Percentiles rank a stretch among this genome's conserved stretches.
Evolutionary conservation across 2,888 invertebrate species (phyloP).

Genomic region (Trachelus iudaicus): DNA sequence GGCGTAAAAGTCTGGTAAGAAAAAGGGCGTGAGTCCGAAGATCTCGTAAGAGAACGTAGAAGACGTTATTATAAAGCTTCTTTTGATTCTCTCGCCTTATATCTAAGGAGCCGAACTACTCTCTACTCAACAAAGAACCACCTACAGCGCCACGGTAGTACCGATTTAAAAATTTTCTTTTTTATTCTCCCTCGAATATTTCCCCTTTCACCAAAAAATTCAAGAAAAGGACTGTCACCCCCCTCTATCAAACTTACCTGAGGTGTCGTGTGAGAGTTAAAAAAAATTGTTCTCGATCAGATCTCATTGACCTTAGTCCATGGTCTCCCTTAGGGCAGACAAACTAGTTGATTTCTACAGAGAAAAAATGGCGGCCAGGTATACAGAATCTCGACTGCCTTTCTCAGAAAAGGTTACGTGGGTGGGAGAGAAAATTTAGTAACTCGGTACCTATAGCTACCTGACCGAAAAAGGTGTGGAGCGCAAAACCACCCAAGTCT

Average conservation of each 20-base stretch:
- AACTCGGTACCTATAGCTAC: neutral
- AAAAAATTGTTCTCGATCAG: neutral
- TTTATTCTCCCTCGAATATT: neutral
- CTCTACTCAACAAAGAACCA: neutral
- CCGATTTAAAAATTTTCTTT: neutral
- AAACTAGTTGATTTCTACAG: neutral
- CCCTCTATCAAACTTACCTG: neutral
- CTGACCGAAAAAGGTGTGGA: neutral
- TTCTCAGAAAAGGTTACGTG: neutral
- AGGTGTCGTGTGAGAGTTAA: neutral
- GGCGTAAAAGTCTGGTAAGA: conserved; percentile 24
- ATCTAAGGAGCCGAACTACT: neutral
- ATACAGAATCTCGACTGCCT: neutral
- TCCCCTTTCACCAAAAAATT: neutral
- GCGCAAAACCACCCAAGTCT: neutral
- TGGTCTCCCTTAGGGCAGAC: neutral
- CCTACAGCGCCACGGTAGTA: neutral
- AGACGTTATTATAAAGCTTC: neutral
- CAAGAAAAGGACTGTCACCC: neutral
- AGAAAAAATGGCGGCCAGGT: neutral
- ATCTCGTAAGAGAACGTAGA: neutral
- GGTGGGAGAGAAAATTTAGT: neutral
- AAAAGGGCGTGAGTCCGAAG: neutral
- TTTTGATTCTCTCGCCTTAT: neutral
- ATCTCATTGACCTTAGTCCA: neutral